phyloP scores from a whole-genome alignment of 2,113 vertebrate species.

The Amia ocellicauda region DNA sequence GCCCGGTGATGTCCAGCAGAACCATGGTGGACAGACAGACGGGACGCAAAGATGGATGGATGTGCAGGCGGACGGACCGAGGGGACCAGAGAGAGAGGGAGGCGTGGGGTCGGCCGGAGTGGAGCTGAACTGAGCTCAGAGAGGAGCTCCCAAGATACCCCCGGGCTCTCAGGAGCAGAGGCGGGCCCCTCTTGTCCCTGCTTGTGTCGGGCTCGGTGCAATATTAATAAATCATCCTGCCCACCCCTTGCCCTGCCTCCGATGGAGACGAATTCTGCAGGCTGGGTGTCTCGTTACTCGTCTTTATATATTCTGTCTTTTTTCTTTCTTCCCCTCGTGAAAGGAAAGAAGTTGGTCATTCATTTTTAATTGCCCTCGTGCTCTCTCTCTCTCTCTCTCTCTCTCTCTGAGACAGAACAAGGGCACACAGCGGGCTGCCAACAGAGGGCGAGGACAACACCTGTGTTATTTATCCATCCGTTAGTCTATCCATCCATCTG shows the following conservation, averaged over 20 bases:
- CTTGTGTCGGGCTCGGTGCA: constrained; percentile 27
- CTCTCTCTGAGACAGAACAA: constrained; percentile 23
- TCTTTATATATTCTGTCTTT: no score
- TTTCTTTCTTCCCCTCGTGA: constrained; percentile 47
- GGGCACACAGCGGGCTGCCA: background rate
- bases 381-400: constrained; percentile 20
- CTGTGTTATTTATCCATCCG: no score
- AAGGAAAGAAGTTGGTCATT: constrained; percentile 63
- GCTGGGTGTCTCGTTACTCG: constrained; percentile 55
- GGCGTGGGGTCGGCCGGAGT: constrained; percentile 18
- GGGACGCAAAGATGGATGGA: constrained; percentile 49
- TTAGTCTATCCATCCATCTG: no score
- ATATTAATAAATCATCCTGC: constrained; percentile 69
- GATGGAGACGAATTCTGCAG: constrained; percentile 32
- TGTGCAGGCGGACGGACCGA: constrained; percentile 50
- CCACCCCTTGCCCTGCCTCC: no score
- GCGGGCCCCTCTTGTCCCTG: constrained; percentile 6
- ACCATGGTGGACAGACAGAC: constrained; percentile 40
- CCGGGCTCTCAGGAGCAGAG: constrained; percentile 23
- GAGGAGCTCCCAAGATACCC: background rate
- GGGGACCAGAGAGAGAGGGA: constrained; percentile 39
- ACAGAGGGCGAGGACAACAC: background rate
- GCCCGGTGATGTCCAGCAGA: constrained; percentile 41
- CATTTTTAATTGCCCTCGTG: constrained; percentile 62
- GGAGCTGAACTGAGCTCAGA: constrained; percentile 4